Evolutionary conservation across 1,140 invertebrate species (phyloP), one percentile per base, ranked within the genome.

Genomic region (Phortica variegata): DNA sequence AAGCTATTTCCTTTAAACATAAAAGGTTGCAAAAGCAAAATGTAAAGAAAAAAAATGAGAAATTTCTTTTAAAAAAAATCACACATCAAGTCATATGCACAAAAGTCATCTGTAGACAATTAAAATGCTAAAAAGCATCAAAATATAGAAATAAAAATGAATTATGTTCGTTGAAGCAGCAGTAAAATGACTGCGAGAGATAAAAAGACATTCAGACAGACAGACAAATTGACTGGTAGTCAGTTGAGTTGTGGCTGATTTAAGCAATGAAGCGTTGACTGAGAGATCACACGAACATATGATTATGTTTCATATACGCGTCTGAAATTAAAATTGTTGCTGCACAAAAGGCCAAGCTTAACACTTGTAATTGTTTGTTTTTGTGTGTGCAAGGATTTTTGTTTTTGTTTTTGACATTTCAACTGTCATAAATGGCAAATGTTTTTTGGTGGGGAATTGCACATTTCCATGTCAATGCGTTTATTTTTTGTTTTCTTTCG

Each of bases 401-500:
- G 36, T 32, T 60, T 56, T 52, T 68, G 56, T 68, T 68, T 68
- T 68, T 68, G 63, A 68, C 63, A 68, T 68, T 68, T 68, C 63
- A 62, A 68, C 63, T 68, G 63, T 68, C 63, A 68, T 68, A 68
- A 68, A 68, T 68, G 63, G 63, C 63, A 68, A 68, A 68, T 68
- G 63, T 65, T 69, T 45, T 60, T 56, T 57, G 59, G n/a, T n/a
- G n/a, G n/a, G n/a, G n/a, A n/a, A n/a, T n/a, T n/a, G n/a, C n/a
- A n/a, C n/a, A n/a, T n/a, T n/a, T n/a, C n/a, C n/a, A n/a, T n/a
- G n/a, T n/a, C n/a, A n/a, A n/a, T n/a, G n/a, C n/a, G n/a, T 29
- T 29, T 6, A 29, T 29, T 6, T 12, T 29, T 29, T 6, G 26
- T 7, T 29, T 7, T 12, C 12, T 29, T 6, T 7, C 26, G 26